Conservation (phyloP, 2,797 vertebrate genomes). For the Odontamblyopus rebecca region DNA sequence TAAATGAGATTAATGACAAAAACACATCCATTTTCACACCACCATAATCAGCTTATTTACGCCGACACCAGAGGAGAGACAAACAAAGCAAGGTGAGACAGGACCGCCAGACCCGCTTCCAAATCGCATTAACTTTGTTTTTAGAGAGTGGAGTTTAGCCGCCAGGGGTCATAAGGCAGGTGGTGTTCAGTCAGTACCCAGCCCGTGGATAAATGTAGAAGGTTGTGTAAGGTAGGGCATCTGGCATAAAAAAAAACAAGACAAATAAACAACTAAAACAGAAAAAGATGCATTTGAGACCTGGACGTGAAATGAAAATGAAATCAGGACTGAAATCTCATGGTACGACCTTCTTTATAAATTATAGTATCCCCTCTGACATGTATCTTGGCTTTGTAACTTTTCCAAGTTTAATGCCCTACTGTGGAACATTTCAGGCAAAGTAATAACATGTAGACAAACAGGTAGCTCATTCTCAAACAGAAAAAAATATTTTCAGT, state of each 20-base stretch:
- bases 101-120: neutral
- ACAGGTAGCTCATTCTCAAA: no score
- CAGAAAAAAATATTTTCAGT: no score
- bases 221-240: no score
- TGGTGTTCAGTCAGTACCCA: neutral
- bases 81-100: constrained; percentile 4
- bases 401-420: no score
- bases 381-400: no score
- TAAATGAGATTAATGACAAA: constrained; percentile 14
- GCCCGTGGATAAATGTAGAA: neutral
- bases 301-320: no score
- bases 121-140: constrained; percentile 4
- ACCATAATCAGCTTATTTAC: constrained; percentile 6
- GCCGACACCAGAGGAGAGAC: neutral
- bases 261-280: neutral
- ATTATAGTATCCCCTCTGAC: no score
- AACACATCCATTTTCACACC: neutral
- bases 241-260: no score
- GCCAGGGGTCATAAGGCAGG: neutral
- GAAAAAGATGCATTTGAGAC: neutral
- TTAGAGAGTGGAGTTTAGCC: neutral
- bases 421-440: no score
- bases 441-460: no score
- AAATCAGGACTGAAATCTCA: neutral
- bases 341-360: no score